Base-by-base conservation (phyloP, 2,113 vertebrate genomes). In the Aegypius monachus region DNA sequence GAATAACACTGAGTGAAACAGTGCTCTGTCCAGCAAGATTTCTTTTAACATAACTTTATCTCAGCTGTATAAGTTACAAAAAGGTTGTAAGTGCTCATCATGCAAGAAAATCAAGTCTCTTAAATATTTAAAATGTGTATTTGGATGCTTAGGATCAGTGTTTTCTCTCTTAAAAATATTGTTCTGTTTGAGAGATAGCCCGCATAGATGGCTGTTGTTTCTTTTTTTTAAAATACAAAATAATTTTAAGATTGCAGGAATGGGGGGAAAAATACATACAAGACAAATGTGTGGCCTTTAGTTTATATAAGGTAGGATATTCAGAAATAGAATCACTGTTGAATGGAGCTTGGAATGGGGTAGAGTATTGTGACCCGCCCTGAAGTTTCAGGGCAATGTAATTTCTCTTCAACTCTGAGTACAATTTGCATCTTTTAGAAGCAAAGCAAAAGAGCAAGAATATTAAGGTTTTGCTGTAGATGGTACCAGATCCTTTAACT, bases 261-360 rank as follows among this genome's bases (percentile, higher is more conserved):
- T 17, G 11, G 31, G 10, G 11, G 8, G 6, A 4, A 9, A 16
- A 34, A 31, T 36, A 21, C 0, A 2, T 40, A 6, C 5, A 65
- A 87, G n/a, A 56, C 11, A 63, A 88, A 75, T 16, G 3, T 32
- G 38, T 87, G 16, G 9, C 18, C 25, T 6, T 89, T 63, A 34
- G 8, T 56, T 78, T 74, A 38, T 45, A 20, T 55, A 17, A 86
- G 55, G 13, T 47, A 47, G 56, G 34, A 40, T 63, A 61, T 67
- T 89, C 31, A 86, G 68, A 87, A 89, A 59, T 63, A 52, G 84
- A 85, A 63, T 43, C 29, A 21, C 23, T 48, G 20, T 53, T 70
- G 38, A n/a, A 40, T 56, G 6, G 17, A 79, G 66, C 75, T 70
- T 65, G 63, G 34, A n/a, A 58, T 27, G 45, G 8, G 10, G n/a